phyloP scores from a whole-genome alignment of 2,888 invertebrate species.

The Drosophila cyrtoloma region DNA sequence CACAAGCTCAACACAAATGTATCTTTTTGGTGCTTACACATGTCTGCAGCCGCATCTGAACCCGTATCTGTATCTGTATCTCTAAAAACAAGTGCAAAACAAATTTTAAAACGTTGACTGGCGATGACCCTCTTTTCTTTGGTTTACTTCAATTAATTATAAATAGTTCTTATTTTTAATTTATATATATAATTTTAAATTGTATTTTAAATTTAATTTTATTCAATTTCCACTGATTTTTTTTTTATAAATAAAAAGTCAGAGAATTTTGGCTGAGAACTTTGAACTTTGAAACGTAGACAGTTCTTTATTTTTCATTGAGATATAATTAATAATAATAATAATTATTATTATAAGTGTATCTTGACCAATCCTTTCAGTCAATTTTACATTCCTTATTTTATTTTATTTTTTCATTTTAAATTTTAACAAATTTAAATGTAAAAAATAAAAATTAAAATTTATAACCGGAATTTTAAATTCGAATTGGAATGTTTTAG shows the following conservation, averaged over 20 bases:
- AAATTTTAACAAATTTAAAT: too few relatives aligned
- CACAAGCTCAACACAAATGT: conserved; percentile 39
- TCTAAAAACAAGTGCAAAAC: neutral
- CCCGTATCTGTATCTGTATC: neutral
- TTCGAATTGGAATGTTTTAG: too few relatives aligned
- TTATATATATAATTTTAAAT: too few relatives aligned
- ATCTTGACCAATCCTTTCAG: too few relatives aligned
- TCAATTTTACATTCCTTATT: too few relatives aligned
- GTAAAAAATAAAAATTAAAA: too few relatives aligned
- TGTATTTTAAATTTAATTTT: too few relatives aligned
- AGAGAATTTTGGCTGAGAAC: neutral
- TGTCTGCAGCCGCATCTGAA: neutral
- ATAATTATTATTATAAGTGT: neutral
- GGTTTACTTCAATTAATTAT: neutral
- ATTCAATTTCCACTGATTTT: too few relatives aligned
- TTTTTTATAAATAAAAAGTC: too few relatives aligned
- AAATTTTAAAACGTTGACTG: neutral
- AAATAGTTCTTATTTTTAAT: too few relatives aligned
- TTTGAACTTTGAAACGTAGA: neutral
- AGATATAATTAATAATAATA: neutral
- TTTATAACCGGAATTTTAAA: too few relatives aligned
- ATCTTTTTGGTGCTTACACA: neutral
- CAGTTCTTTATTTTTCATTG: neutral
- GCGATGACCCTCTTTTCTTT: neutral
- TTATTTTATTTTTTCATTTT: too few relatives aligned